Percentiles rank a stretch among this genome's conserved stretches.
phyloP scores from a whole-genome alignment of 2,797 vertebrate species.

The Aplochiton taeniatus region DNA sequence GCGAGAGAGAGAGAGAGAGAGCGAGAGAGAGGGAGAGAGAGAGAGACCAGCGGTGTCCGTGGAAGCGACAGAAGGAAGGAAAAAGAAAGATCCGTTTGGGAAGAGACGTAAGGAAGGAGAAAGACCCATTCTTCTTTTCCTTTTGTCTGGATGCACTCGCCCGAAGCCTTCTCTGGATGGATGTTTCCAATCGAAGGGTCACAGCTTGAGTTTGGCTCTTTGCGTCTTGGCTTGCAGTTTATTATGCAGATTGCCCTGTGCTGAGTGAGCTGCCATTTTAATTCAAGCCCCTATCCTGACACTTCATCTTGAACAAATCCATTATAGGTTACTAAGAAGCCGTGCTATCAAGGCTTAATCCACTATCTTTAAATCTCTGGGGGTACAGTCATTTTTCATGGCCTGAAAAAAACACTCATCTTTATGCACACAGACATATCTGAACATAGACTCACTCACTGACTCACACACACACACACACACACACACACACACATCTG shows the following conservation, averaged over 20 bases:
- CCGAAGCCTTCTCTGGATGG: slow-evolving; percentile 27
- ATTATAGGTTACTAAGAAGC: slow-evolving; percentile 42
- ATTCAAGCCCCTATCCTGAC: slow-evolving; percentile 36
- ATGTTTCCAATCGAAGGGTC: slow-evolving; percentile 23
- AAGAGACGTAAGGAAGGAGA: background rate
- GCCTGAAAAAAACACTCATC: background rate
- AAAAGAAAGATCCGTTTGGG: no score
- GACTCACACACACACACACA: background rate
- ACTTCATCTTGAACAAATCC: slow-evolving; percentile 35
- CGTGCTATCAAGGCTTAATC: slow-evolving; percentile 23
- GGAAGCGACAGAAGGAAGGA: no score
- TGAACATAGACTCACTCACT: background rate
- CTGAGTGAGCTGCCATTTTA: slow-evolving; percentile 28
- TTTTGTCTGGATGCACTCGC: background rate
- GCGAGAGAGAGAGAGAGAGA: background rate
- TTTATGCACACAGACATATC: background rate
- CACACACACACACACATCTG: background rate
- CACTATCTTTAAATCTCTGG: slow-evolving; percentile 29
- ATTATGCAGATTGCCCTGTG: slow-evolving; percentile 49
- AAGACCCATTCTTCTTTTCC: background rate
- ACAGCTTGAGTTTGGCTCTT: slow-evolving; percentile 14
- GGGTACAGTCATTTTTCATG: slow-evolving; percentile 15
- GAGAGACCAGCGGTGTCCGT: no score
- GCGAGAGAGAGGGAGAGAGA: no score
- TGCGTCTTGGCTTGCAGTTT: slow-evolving; percentile 40